Percentiles rank a stretch among this genome's conserved stretches.
Conservation (phyloP, 2,888 invertebrate species). For the Eristalis pertinax region DNA sequence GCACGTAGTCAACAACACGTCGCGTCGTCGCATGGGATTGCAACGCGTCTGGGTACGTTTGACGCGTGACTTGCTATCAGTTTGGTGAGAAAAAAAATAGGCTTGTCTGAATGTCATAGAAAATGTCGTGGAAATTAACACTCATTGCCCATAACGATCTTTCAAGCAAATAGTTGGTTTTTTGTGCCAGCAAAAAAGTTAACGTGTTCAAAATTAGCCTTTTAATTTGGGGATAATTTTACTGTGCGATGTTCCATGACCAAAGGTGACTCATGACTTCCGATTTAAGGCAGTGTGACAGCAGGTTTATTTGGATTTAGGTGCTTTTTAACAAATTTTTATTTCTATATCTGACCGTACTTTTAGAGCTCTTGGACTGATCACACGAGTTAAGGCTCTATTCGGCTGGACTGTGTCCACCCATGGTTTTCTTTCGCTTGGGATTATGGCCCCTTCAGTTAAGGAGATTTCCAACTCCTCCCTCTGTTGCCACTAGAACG, state of each 20-base stretch:
- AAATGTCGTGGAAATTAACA: neutral
- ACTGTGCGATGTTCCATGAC: neutral
- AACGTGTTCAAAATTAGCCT: neutral
- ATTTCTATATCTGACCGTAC: too few species aligned
- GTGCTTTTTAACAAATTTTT: too few species aligned
- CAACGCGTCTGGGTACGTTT: neutral
- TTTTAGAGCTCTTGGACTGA: too few species aligned
- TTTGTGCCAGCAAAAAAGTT: too few species aligned
- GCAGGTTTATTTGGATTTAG: too few species aligned
- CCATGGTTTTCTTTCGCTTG: too few species aligned
- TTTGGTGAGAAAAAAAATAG: neutral
- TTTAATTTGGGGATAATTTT: neutral
- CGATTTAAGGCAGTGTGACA: neutral
- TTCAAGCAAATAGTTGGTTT: neutral
- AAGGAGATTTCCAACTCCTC: too few species aligned
- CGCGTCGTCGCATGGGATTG: neutral
- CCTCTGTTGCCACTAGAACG: too few species aligned
- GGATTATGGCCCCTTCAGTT: too few species aligned
- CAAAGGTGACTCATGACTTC: neutral
- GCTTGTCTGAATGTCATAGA: neutral
- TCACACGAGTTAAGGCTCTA: too few species aligned
- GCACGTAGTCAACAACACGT: neutral
- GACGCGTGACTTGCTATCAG: neutral
- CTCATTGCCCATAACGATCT: neutral
- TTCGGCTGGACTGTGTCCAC: too few species aligned